phyloP scores from a whole-genome alignment of 2,888 invertebrate species.

The Dugesia japonica region DNA sequence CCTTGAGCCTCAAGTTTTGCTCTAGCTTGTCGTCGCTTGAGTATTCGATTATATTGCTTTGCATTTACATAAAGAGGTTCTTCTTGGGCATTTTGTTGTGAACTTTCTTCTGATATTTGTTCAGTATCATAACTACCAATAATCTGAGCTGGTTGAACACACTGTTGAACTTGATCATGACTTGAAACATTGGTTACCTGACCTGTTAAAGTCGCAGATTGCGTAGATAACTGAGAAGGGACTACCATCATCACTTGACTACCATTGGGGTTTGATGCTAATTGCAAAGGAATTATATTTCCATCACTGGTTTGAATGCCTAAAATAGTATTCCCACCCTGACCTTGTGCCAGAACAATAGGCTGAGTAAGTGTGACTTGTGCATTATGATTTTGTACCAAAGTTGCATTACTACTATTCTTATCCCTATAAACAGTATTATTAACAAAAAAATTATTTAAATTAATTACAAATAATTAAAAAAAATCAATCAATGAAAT shows the following conservation, averaged over 20 bases:
- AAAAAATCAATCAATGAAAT: conserved; percentile 14
- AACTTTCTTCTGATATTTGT: not conserved
- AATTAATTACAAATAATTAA: conserved; percentile 3
- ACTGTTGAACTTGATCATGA: not conserved
- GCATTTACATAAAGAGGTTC: conserved; percentile 95
- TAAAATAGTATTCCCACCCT: not conserved
- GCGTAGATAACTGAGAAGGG: not conserved
- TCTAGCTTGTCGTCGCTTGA: conserved; percentile 78
- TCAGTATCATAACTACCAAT: not conserved
- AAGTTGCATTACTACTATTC: not conserved
- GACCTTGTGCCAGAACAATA: not conserved
- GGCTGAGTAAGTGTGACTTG: not conserved
- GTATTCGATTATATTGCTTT: conserved; percentile 83
- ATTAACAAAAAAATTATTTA: not conserved
- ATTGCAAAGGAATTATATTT: not conserved
- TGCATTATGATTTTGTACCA: not conserved
- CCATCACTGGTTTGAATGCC: not conserved
- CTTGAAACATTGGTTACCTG: not conserved
- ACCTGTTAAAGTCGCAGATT: not conserved
- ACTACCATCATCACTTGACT: not conserved
- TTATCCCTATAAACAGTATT: not conserved
- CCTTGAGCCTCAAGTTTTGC: conserved; percentile 83
- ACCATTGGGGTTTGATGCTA: not conserved
- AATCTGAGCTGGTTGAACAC: not conserved
- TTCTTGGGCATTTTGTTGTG: conserved; percentile 53